Base-by-base conservation (phyloP, 2,888 invertebrate genomes). In the Drosophila kanekoi region DNA sequence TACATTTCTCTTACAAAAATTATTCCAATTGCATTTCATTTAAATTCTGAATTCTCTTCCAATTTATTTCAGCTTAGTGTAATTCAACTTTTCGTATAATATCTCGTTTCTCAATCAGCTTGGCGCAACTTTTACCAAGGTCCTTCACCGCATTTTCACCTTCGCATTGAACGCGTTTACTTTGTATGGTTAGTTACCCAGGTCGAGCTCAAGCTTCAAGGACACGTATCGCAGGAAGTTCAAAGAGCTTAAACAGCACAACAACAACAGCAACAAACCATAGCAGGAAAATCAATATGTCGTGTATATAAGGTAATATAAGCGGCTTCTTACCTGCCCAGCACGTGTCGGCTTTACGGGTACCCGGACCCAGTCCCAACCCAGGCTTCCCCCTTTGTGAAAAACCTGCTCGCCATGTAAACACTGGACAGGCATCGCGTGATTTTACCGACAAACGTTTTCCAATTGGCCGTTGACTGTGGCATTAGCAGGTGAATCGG, bases 371-470 rank as follows among this genome's bases (percentile, higher is more conserved):
- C 58, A 10, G 23, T 5, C 41, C 49, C 49, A 40, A 3, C 28
- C 59, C 32, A 68, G 62, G 68, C 69, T 67, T 44, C 10, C 44
- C 49, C 35, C 38, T 37, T 44, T 43, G 67, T 68, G 80, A 59
- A 77, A 77, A 78, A 58, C 81, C 81, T 61, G 56, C 28, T 48
- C 41, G 38, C 63, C 56, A 32, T 13, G 54, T 64, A 61, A 67
- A 67, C 62, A 82, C 60, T 81, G 81, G 85, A 63, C 75, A 56
- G 72, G 41, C 63, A 89, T 86, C 85, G 89, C 85, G 85, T 84
- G 85, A 84, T 89, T 84, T 75, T 54, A 48, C 61, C 70, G 63
- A 54, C 74, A 87, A 84, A 72, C 71, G 71, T 57, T 67, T 72
- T 87, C 54, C 72, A 52, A 84, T 87, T 84, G 89, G 84, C 48